These are phyloP conservation scores for Leptodactylus fuscus DNA, from an alignment of 2,113 vertebrate genomes.

Conservation along the genomic window DNA sequence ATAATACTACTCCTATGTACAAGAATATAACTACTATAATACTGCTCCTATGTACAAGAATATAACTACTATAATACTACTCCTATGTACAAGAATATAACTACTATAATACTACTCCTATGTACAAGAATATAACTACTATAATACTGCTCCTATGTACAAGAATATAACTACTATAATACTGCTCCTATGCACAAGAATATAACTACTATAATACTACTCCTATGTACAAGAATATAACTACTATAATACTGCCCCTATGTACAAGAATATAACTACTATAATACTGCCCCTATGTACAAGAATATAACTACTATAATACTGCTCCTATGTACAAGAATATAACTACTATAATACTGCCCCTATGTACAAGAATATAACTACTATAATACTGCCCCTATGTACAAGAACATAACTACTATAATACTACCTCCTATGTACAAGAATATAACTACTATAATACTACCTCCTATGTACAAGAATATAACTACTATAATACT, in stretches of 20 bases:
- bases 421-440: no score
- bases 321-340: neutral
- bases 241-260: neutral
- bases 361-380: neutral
- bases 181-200: neutral
- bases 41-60: neutral
- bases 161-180: conserved; percentile 6
- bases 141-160: conserved; percentile 3
- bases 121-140: neutral
- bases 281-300: neutral
- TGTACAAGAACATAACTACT: neutral
- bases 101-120: neutral
- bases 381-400: no score
- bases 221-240: neutral
- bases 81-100: neutral
- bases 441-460: neutral
- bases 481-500: neutral
- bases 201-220: neutral
- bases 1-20: neutral
- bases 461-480: neutral
- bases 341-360: conserved; percentile 3
- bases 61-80: conserved; percentile 7
- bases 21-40: conserved; percentile 14
- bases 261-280: neutral
- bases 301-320: neutral